These are phyloP conservation scores for Ophion ellenae DNA, from an alignment of 2,888 invertebrate genomes.

Conservation along the genomic window DNA sequence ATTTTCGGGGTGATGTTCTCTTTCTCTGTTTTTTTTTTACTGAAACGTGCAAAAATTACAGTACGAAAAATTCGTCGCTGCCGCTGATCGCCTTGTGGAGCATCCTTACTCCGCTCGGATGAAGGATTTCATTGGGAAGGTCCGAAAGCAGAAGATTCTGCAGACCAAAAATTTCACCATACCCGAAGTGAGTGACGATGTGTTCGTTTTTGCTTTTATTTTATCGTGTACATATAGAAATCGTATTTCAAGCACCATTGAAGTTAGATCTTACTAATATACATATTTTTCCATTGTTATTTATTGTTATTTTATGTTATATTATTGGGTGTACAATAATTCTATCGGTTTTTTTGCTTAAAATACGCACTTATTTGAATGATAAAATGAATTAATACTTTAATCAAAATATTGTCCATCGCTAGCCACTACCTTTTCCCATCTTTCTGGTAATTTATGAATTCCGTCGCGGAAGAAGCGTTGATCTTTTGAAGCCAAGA, in stretches of 20 bases:
- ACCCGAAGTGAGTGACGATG: constrained; percentile 84
- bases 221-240: neutral
- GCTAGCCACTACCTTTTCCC: no score
- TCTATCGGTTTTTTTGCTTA: no score
- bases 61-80: constrained; percentile 89
- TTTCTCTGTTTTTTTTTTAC: neutral
- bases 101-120: constrained; percentile 90
- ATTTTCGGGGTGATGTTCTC: neutral
- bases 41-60: constrained; percentile 73
- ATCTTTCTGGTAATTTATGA: no score
- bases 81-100: constrained; percentile 89
- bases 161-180: constrained; percentile 87
- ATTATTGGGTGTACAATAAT: neutral
- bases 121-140: constrained; percentile 91
- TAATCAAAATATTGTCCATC: no score
- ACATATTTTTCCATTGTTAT: neutral
- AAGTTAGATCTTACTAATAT: neutral
- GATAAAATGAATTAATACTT: no score
- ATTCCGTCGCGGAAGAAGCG: no score
- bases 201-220: neutral
- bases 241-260: no score
- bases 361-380: no score
- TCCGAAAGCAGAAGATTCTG: constrained; percentile 86
- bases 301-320: neutral
- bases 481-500: no score